Percentiles rank a stretch among this genome's conserved stretches.
Conservation (phyloP, 2,797 vertebrate species). For the Liasis olivaceus region DNA sequence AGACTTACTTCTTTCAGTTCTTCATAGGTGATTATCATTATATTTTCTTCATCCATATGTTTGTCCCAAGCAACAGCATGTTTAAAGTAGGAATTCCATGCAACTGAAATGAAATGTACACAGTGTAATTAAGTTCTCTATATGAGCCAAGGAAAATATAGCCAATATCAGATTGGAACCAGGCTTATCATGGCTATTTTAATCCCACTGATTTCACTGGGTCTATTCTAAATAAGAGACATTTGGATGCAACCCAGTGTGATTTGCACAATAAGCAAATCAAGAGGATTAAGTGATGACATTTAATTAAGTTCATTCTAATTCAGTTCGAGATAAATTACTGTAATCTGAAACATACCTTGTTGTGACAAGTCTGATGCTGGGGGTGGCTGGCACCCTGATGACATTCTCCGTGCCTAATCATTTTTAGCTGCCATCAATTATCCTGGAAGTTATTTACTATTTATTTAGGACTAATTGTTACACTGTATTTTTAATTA, state of each 20-base stretch:
- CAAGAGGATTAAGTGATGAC: background rate
- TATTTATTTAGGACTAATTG: too few relatives aligned
- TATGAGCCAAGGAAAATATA: background rate
- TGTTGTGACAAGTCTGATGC: background rate
- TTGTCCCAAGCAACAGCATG: conserved; percentile 80
- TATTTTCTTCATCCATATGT: conserved; percentile 75
- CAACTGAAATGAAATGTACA: conserved; percentile 66
- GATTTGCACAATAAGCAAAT: background rate
- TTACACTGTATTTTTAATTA: too few relatives aligned
- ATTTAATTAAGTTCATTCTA: background rate
- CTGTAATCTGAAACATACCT: background rate
- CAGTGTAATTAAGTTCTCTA: background rate
- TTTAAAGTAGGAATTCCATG: conserved; percentile 85
- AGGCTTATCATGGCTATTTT: background rate
- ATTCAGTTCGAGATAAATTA: background rate
- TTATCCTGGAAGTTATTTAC: too few relatives aligned
- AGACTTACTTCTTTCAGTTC: conserved; percentile 80
- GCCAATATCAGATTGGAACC: background rate
- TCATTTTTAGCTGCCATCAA: too few relatives aligned
- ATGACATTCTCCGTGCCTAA: too few relatives aligned
- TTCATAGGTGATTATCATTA: conserved; percentile 81
- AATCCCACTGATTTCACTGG: background rate
- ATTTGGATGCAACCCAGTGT: background rate
- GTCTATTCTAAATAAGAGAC: background rate
- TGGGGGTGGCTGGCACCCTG: too few relatives aligned